Percentiles rank a stretch among this genome's conserved stretches.
phyloP scores from a whole-genome alignment of 2,113 vertebrate species.

The Neotoma lepida region DNA sequence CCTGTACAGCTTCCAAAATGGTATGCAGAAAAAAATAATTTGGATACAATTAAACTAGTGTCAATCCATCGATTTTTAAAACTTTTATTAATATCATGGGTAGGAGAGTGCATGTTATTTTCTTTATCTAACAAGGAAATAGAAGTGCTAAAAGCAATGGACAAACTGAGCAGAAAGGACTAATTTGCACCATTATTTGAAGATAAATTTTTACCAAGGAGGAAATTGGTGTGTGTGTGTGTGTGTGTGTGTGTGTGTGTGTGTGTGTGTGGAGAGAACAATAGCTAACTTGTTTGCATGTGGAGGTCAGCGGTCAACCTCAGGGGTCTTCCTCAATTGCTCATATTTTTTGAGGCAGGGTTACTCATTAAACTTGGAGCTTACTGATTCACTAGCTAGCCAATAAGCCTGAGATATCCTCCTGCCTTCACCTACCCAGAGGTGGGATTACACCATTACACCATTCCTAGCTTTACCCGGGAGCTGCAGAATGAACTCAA shows the following conservation, averaged over 20 bases:
- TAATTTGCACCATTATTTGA: not conserved
- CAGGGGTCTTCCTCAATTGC: not conserved
- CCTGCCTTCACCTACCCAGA: not conserved
- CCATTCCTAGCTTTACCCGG: not conserved
- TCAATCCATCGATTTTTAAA: not conserved
- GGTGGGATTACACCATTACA: too few species aligned
- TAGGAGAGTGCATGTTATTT: not conserved
- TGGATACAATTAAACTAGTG: not conserved
- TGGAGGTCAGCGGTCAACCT: not conserved
- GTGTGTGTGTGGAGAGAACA: not conserved
- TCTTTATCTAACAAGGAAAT: conserved; percentile 14
- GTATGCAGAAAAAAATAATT: not conserved
- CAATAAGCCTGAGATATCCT: not conserved
- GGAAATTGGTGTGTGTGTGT: not conserved
- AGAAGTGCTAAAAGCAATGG: conserved; percentile 24
- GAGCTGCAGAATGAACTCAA: too few species aligned
- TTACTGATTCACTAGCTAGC: not conserved
- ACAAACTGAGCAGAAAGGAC: not conserved
- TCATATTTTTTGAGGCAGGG: not conserved
- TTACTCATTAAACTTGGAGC: not conserved
- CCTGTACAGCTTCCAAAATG: not conserved
- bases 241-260: not conserved
- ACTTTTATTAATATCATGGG: not conserved
- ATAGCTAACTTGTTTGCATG: not conserved
- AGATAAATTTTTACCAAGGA: not conserved